These are phyloP conservation scores for Solenodon paradoxus DNA, from an alignment of 2,113 vertebrate genomes.

Conservation along the genomic window DNA sequence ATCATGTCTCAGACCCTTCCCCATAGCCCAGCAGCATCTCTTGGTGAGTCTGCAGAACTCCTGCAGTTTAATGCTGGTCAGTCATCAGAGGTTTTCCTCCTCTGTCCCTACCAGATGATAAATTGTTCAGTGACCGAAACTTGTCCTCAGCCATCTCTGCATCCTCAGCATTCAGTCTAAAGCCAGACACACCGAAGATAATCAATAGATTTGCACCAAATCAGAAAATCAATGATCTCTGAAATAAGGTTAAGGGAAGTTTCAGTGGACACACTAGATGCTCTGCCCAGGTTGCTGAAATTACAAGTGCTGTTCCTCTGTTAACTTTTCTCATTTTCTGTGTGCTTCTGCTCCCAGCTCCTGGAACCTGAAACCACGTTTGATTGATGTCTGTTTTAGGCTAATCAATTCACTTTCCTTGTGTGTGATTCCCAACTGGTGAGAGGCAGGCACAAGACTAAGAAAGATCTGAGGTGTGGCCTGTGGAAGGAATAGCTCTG, in stretches of 20 bases:
- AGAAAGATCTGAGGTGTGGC: not conserved
- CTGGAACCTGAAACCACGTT: not conserved
- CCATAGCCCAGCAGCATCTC: no score
- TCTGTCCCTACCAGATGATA: not conserved
- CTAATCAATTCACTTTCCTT: fast-evolving
- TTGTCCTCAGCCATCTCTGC: not conserved
- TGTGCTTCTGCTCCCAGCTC: not conserved
- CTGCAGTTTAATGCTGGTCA: not conserved
- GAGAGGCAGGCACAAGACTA: not conserved
- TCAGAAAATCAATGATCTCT: not conserved
- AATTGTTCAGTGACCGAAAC: not conserved
- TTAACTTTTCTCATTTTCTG: not conserved
- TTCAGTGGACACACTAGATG: not conserved
- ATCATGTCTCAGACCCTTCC: not conserved
- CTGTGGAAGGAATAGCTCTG: no score
- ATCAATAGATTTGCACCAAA: not conserved
- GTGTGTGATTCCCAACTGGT: not conserved
- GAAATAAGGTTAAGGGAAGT: not conserved
- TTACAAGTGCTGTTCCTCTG: not conserved
- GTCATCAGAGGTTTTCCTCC: not conserved
- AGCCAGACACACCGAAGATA: not conserved
- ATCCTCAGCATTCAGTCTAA: not conserved
- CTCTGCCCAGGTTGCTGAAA: not conserved
- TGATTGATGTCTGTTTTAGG: not conserved
- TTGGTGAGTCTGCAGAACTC: no score